phyloP scores from a whole-genome alignment of 2,888 invertebrate genomes.

The Trissonchulus latispiculum region DNA sequence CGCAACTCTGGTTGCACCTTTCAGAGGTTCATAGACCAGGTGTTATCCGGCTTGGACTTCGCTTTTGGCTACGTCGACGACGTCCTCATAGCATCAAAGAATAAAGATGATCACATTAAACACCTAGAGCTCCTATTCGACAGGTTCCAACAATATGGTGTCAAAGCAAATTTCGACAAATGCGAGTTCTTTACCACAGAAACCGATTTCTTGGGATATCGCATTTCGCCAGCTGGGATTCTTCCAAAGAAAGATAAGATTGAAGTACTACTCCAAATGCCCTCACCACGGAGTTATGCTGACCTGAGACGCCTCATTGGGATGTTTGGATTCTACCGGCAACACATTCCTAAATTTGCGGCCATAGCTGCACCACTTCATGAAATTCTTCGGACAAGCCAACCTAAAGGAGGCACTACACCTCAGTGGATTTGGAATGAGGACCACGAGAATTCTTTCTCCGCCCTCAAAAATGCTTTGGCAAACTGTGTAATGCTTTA shows the following conservation, averaged over 20 bases:
- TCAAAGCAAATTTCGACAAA: constrained; percentile 1
- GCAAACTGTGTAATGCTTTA: not conserved
- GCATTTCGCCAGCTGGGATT: not conserved
- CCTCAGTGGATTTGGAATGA: not conserved
- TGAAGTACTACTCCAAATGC: not conserved
- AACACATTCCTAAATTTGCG: constrained; percentile 1
- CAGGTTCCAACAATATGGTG: constrained; percentile 2
- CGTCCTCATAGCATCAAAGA: not conserved
- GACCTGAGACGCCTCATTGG: not conserved
- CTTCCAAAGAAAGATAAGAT: not conserved
- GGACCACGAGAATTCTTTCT: not conserved
- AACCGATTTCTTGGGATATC: constrained; percentile 1
- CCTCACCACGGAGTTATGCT: not conserved
- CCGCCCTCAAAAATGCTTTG: not conserved
- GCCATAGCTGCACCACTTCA: not conserved
- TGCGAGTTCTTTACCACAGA: not conserved
- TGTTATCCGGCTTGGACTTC: not conserved
- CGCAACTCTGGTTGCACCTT: constrained; percentile 8
- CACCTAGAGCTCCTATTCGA: constrained; percentile 1
- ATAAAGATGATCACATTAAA: not conserved
- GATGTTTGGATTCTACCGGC: constrained; percentile 14
- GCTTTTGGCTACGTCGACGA: constrained; percentile 10
- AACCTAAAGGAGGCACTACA: not conserved
- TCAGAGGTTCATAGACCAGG: constrained; percentile 16
- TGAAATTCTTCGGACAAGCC: not conserved